Percentiles rank a stretch among this genome's conserved stretches.
phyloP scores from a whole-genome alignment of 1,140 invertebrate genomes.

The Battus philenor region DNA sequence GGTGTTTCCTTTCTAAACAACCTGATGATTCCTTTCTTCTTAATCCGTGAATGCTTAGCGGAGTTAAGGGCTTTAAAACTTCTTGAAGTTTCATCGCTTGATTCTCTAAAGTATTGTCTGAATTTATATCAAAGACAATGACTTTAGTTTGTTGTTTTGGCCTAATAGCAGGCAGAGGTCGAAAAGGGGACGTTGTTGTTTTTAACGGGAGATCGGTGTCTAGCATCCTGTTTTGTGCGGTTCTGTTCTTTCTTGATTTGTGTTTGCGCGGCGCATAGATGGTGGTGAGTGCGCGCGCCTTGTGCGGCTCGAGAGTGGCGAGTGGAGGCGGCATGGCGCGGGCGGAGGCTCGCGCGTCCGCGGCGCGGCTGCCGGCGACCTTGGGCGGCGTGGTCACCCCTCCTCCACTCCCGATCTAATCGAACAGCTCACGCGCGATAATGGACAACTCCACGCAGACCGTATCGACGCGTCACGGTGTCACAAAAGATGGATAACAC shows the following conservation, averaged over 20 bases:
- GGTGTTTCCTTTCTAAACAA: conserved; percentile 36
- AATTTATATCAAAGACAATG: conserved; percentile 46
- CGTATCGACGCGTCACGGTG: conserved; percentile 19
- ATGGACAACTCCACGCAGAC: conserved; percentile 3
- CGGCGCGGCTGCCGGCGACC: conserved; percentile 47
- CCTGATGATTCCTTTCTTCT: conserved; percentile 33
- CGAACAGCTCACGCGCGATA: conserved; percentile 40
- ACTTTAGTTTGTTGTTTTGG: conserved; percentile 61
- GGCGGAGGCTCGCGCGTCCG: conserved; percentile 32
- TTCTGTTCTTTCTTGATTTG: conserved; percentile 48
- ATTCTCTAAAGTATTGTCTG: conserved; percentile 37
- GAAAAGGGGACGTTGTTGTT: conserved; percentile 59
- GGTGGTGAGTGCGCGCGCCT: conserved; percentile 65
- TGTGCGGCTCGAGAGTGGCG: conserved; percentile 49
- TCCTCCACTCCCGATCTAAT: conserved; percentile 24
- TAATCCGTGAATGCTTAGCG: conserved; percentile 46
- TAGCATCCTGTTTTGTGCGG: conserved; percentile 60
- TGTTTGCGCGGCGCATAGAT: conserved; percentile 63
- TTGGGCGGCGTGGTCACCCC: conserved; percentile 36
- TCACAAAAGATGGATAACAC: conserved; percentile 13
- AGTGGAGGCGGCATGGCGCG: conserved; percentile 61
- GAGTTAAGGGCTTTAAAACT: conserved; percentile 53
- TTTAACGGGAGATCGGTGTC: conserved; percentile 57
- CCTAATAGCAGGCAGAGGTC: conserved; percentile 68
- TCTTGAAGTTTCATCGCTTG: conserved; percentile 46